Conservation (phyloP, 1,140 invertebrate species). For the Zaprionus ghesquierei region DNA sequence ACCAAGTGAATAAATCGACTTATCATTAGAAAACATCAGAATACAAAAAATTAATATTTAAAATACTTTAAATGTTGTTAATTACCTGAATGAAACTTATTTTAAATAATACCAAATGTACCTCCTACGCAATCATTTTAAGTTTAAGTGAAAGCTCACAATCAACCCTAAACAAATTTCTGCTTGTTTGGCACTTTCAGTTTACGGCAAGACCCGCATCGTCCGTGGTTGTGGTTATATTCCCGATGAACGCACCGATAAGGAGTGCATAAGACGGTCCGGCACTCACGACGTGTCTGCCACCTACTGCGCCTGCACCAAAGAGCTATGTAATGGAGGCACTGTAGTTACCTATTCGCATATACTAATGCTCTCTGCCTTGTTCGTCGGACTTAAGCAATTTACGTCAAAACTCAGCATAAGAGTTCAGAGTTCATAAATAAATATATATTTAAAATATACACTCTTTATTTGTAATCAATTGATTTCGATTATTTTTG, state of each 20-base stretch:
- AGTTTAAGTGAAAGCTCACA: too few species aligned
- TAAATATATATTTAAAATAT: slow-evolving; percentile 33
- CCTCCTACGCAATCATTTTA: too few species aligned
- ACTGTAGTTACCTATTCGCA: slow-evolving; percentile 39
- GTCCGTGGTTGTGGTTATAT: slow-evolving; percentile 90
- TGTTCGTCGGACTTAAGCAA: slow-evolving; percentile 44
- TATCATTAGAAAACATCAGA: too few species aligned
- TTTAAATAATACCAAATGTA: too few species aligned
- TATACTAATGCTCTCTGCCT: slow-evolving; percentile 38
- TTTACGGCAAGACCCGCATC: slow-evolving; percentile 88
- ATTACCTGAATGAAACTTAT: too few species aligned
- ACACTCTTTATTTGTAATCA: slow-evolving; percentile 17
- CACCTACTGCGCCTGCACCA: slow-evolving; percentile 89
- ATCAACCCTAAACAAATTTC: too few species aligned
- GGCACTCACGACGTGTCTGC: slow-evolving; percentile 90
- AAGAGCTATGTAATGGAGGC: slow-evolving; percentile 88
- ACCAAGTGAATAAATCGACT: too few species aligned
- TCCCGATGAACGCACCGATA: slow-evolving; percentile 85
- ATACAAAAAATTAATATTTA: too few species aligned
- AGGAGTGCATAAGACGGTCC: slow-evolving; percentile 85
- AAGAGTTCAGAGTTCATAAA: slow-evolving; percentile 66
- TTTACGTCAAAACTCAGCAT: slow-evolving; percentile 63
- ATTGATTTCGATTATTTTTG: not conserved
- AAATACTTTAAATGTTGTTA: too few species aligned
- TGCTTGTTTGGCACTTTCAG: slow-evolving; percentile 83